These are phyloP conservation scores for Grus americana DNA, from an alignment of 2,113 vertebrate genomes.

Conservation along the genomic window DNA sequence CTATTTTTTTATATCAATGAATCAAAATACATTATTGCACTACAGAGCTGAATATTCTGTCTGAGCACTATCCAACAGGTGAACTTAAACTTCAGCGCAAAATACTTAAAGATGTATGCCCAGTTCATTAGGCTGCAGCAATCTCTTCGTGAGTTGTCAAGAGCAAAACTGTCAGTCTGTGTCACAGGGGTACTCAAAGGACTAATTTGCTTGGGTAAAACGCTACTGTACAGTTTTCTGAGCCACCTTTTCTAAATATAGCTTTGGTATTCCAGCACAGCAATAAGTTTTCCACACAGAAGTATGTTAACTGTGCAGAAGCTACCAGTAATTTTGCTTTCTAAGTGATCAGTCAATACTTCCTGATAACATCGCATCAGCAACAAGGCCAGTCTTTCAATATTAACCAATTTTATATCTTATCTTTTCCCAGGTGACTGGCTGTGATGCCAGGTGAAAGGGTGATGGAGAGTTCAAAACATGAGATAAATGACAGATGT, in stretches of 20 bases:
- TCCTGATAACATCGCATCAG: conserved; percentile 66
- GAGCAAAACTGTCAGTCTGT: neutral
- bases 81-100: conserved; percentile 4
- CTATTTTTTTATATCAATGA: neutral
- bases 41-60: conserved; percentile 21
- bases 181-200: neutral
- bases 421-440: conserved; percentile 33
- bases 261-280: neutral
- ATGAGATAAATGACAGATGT: neutral
- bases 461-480: neutral
- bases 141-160: neutral
- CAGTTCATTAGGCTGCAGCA: neutral
- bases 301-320: neutral
- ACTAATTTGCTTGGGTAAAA: neutral
- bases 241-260: neutral
- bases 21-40: neutral
- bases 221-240: neutral
- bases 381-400: conserved; percentile 28
- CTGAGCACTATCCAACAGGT: neutral
- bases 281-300: neutral
- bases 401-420: conserved; percentile 44
- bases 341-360: conserved; percentile 60
- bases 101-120: neutral
- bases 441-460: neutral
- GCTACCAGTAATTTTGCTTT: conserved; percentile 8